Evolutionary conservation across 1,140 invertebrate species (phyloP), one percentile per base, ranked within the genome.

Genomic region (Cydia fagiglandana): DNA sequence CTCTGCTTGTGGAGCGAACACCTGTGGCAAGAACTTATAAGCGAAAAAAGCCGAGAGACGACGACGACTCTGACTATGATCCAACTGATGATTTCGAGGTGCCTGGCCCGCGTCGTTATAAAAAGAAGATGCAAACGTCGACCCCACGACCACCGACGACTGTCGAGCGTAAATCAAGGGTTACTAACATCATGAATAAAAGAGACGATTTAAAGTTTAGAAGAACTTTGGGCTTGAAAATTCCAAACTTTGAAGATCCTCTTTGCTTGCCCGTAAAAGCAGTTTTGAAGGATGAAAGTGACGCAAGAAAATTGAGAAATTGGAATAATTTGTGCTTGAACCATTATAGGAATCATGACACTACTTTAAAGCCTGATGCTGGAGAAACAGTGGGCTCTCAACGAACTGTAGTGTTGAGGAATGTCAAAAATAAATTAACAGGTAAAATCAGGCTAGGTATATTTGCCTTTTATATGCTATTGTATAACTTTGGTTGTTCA

Each of bases 261-360:
- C 61, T 91, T 45, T 92, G 91, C 75, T 75, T 92, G 66, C 91
- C 89, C 0, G 91, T 91, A 0, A 84, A 85, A 56, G 84, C 87
- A 3, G 61, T 90, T 12, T 79, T 79, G 4, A 82, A 82, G 28
- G 83, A 87, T 34, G 80, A 81, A 0, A 78, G 20, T 76, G 86
- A 89, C 24, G 13, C 61, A 2, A 84, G 79, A 2, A 87, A 84
- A 64, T 73, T 92, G 6, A 83, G 75, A 61, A 84, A 81, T 61
- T 92, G 91, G 91, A 92, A 92, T 64, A 87, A 90, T 79, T 75
- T 88, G 7, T 92, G 90, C 61, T 73, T 91, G 45, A 84, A 90
- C 47, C 84, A 90, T 75, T 88, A 90, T 20, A 88, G 84, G 74
- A 76, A 83, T 13, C 76, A 80, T 70, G 85, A 89, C 13, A 83